phyloP scores from a whole-genome alignment of 2,888 invertebrate genomes.

The Xestia xanthographa region DNA sequence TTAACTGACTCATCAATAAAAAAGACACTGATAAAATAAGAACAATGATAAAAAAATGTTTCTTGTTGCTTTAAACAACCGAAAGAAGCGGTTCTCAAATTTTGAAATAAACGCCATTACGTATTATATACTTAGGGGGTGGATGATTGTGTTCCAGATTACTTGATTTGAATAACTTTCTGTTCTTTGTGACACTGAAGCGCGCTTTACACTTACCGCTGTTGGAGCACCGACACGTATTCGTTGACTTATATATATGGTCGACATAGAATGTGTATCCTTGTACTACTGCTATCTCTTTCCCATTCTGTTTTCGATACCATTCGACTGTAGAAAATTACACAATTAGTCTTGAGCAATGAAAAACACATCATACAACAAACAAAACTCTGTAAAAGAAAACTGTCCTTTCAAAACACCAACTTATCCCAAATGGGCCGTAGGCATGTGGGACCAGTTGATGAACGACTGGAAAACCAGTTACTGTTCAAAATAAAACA shows the following conservation, averaged over 20 bases:
- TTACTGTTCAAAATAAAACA: background rate
- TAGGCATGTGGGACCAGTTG: no score
- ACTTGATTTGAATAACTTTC: background rate
- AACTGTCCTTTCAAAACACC: no score
- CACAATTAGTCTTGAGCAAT: background rate
- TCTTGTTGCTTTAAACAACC: no score
- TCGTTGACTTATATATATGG: background rate
- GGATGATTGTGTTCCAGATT: conserved; percentile 3
- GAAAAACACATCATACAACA: background rate
- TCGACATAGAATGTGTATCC: conserved; percentile 2
- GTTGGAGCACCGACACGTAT: background rate
- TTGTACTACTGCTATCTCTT: background rate
- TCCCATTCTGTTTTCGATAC: background rate
- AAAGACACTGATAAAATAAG: no score
- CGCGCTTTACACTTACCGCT: background rate
- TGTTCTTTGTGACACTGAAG: background rate
- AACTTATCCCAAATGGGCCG: no score
- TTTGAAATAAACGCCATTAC: background rate
- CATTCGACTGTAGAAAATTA: background rate
- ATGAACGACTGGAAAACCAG: no score
- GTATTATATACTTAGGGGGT: conserved; percentile 1
- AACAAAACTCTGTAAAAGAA: background rate
- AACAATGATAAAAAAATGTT: no score
- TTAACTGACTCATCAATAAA: no score
- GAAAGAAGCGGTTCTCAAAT: background rate